Conservation (phyloP, 2,888 invertebrate species). For the Limnephilus marmoratus region DNA sequence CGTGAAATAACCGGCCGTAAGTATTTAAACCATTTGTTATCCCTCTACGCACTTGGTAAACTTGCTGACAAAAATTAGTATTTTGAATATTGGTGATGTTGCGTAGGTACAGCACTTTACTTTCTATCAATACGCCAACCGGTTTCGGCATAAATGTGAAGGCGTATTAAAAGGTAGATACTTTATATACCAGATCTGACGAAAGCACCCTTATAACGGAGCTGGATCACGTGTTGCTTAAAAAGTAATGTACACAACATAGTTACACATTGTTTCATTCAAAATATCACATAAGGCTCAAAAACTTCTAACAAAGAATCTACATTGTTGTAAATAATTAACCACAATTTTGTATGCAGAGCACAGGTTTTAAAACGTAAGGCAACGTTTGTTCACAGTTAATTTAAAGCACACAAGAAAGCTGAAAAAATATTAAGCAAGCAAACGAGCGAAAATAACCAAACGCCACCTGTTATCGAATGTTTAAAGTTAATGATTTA, state of each 20-base stretch:
- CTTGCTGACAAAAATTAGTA: not conserved
- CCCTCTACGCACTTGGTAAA: no score
- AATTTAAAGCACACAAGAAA: slow-evolving; percentile 17
- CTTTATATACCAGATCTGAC: not conserved
- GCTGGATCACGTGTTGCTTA: not conserved
- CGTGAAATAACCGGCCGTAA: not conserved
- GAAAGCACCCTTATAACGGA: not conserved
- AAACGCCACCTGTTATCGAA: slow-evolving; percentile 51
- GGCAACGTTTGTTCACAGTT: not conserved
- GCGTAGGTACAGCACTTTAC: not conserved
- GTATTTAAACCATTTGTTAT: not conserved
- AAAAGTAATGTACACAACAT: not conserved
- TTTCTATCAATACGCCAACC: not conserved
- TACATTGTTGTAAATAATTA: not conserved
- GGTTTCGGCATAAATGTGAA: not conserved
- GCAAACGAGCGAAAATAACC: not conserved
- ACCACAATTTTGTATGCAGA: not conserved
- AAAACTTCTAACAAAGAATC: not conserved
- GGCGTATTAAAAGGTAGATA: no score
- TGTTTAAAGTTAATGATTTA: slow-evolving; percentile 12
- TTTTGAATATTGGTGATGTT: no score
- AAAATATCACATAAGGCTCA: not conserved
- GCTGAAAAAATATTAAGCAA: not conserved
- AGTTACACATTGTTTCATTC: not conserved
- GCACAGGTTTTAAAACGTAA: not conserved